These are phyloP conservation scores for Elgaria multicarinata DNA, from an alignment of 2,113 vertebrate genomes.

Conservation along the genomic window DNA sequence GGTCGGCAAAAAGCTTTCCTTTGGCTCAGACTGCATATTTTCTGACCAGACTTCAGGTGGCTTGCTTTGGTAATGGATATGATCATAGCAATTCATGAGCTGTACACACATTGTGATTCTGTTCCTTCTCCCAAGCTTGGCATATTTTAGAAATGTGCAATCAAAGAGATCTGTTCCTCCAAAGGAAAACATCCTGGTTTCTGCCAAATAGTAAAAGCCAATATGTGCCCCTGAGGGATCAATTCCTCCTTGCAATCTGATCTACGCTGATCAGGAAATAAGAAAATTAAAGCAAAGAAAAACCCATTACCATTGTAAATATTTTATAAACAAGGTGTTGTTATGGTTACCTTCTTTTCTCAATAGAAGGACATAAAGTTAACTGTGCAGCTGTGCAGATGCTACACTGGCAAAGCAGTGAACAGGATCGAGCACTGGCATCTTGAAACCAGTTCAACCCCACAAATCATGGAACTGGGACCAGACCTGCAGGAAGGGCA, in stretches of 20 bases:
- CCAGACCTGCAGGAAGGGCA: not conserved
- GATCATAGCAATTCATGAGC: conserved; percentile 67
- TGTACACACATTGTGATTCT: conserved; percentile 54
- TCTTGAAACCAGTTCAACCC: not conserved
- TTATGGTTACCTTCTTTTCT: conserved; percentile 44
- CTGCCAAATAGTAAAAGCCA: conserved; percentile 29
- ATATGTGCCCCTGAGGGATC: conserved; percentile 5
- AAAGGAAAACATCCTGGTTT: conserved; percentile 63
- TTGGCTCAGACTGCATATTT: conserved; percentile 63
- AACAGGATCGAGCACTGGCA: not conserved
- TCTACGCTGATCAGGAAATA: conserved; percentile 61
- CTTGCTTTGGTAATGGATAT: conserved; percentile 65
- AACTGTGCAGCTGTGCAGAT: not conserved
- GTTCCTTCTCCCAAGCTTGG: conserved; percentile 62
- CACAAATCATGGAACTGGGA: not conserved
- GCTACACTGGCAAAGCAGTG: not conserved
- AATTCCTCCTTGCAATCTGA: conserved; percentile 56
- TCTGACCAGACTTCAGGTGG: conserved; percentile 64
- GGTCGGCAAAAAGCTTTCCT: conserved; percentile 36
- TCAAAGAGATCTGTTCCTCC: conserved; percentile 57
- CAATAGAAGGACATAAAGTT: conserved; percentile 26
- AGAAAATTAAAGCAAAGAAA: conserved; percentile 38
- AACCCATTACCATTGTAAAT: conserved; percentile 6
- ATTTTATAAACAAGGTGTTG: conserved; percentile 25
- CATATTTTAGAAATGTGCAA: conserved; percentile 67